Evolutionary conservation across 2,888 invertebrate species (phyloP).

Genomic region (Eupsilia transversa): DNA sequence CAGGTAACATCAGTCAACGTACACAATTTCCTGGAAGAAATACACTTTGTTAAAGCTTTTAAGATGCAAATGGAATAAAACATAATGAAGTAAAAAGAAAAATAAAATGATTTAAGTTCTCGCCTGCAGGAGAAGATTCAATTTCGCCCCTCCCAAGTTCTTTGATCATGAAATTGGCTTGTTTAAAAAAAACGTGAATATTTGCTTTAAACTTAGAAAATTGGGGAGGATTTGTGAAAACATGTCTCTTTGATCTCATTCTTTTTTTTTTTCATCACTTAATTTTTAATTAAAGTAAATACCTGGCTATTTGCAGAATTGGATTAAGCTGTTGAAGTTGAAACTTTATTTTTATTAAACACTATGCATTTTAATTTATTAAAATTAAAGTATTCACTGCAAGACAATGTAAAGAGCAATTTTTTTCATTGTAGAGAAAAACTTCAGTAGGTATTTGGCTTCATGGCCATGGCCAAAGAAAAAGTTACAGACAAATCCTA

Average conservation of each 20-base stretch:
- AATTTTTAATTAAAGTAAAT: constrained; percentile 1
- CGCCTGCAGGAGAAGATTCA: constrained; percentile 65
- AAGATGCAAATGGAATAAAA: constrained; percentile 76
- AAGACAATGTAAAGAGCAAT: background rate
- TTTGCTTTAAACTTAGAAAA: constrained; percentile 32
- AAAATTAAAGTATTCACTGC: background rate
- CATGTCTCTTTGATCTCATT: constrained; percentile 28
- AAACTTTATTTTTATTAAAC: background rate
- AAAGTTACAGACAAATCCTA: background rate
- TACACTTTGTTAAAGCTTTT: constrained; percentile 69
- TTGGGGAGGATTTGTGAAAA: background rate
- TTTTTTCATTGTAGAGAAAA: background rate
- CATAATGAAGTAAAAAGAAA: constrained; percentile 78
- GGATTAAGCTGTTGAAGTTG: background rate
- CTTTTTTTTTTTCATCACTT: background rate
- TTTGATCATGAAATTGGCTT: constrained; percentile 78
- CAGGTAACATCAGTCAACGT: constrained; percentile 58
- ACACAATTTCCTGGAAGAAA: constrained; percentile 70
- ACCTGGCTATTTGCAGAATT: background rate
- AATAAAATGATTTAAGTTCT: constrained; percentile 66
- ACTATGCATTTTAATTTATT: background rate
- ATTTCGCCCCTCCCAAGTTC: constrained; percentile 68
- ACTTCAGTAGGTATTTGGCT: background rate
- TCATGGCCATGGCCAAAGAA: background rate
- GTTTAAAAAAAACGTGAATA: constrained; percentile 56